phyloP scores from a whole-genome alignment of 1,140 invertebrate genomes.

The Pseudoatta argentina region DNA sequence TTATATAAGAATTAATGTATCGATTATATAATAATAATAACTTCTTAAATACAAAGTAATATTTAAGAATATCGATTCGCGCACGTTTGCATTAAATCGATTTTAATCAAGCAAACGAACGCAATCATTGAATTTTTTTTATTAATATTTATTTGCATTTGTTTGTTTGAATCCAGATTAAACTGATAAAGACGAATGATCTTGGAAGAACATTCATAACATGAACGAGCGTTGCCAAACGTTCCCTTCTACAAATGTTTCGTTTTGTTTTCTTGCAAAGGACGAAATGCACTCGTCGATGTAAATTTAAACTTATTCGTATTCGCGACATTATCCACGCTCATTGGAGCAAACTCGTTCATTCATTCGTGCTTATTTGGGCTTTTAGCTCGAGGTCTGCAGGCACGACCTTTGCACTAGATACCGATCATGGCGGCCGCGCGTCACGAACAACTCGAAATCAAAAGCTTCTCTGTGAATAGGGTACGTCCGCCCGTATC shows the following conservation, averaged over 20 bases:
- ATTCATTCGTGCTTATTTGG: slow-evolving; percentile 13
- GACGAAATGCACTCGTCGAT: background rate
- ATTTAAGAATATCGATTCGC: slow-evolving; percentile 60
- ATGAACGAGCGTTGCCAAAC: background rate
- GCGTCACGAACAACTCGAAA: slow-evolving; percentile 59
- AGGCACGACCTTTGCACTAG: slow-evolving; percentile 16
- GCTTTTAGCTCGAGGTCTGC: background rate
- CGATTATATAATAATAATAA: background rate
- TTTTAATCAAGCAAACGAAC: background rate
- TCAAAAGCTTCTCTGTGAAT: slow-evolving; percentile 62
- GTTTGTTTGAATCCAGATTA: background rate
- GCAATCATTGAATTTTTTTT: background rate
- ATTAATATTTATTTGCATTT: background rate
- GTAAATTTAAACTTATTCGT: slow-evolving; percentile 14
- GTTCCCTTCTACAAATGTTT: background rate
- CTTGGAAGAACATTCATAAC: background rate
- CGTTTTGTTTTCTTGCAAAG: background rate
- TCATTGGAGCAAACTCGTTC: slow-evolving; percentile 12
- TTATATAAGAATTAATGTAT: background rate
- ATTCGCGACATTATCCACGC: slow-evolving; percentile 4
- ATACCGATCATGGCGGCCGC: slow-evolving; percentile 28
- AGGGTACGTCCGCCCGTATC: slow-evolving; percentile 49
- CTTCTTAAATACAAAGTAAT: background rate
- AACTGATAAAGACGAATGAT: background rate
- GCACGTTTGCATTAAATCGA: background rate